A percentile compares a stretch with the other conserved stretches of the same genome.
phyloP scores from a whole-genome alignment of 2,888 invertebrate species.

The Ectemnius lituratus region DNA sequence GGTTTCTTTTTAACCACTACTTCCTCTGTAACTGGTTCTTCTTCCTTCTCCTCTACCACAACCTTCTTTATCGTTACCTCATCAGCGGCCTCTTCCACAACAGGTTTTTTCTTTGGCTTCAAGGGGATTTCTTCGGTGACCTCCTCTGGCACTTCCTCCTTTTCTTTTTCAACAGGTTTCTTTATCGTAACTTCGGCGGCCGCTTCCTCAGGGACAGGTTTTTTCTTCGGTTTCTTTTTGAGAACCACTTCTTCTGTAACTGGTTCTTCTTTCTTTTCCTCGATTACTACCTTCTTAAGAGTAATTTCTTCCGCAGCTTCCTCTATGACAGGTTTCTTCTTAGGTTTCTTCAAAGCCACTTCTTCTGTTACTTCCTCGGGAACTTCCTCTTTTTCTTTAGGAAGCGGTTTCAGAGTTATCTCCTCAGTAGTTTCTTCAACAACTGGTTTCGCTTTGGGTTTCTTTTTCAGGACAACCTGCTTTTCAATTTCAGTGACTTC shows the following conservation, averaged over 20 bases:
- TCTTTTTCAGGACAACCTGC: conserved; percentile 76
- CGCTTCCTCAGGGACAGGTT: conserved; percentile 63
- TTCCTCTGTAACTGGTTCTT: conserved; percentile 69
- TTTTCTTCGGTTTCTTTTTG: conserved; percentile 73
- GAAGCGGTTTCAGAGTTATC: conserved; percentile 72
- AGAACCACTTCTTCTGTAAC: conserved; percentile 77
- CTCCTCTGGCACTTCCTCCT: conserved; percentile 71
- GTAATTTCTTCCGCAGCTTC: conserved; percentile 78
- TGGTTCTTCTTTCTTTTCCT: conserved; percentile 71
- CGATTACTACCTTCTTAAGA: conserved; percentile 62
- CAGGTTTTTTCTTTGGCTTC: conserved; percentile 60
- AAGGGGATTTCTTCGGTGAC: conserved; percentile 57
- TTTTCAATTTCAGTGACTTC: conserved; percentile 76
- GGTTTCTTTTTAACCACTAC: conserved; percentile 65
- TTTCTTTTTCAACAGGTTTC: conserved; percentile 70
- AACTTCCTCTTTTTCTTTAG: conserved; percentile 70
- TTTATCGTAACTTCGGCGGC: conserved; percentile 58
- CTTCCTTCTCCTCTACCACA: conserved; percentile 54
- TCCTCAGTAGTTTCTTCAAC: conserved; percentile 57
- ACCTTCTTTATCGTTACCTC: conserved; percentile 74
- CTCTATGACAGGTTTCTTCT: conserved; percentile 63
- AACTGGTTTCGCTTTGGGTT: background rate
- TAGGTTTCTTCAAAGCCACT: conserved; percentile 52
- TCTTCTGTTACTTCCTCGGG: conserved; percentile 62
- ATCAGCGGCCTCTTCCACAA: conserved; percentile 75